Base-by-base conservation (phyloP, 2,888 invertebrate species). In the Glyphotaelius pellucidus region DNA sequence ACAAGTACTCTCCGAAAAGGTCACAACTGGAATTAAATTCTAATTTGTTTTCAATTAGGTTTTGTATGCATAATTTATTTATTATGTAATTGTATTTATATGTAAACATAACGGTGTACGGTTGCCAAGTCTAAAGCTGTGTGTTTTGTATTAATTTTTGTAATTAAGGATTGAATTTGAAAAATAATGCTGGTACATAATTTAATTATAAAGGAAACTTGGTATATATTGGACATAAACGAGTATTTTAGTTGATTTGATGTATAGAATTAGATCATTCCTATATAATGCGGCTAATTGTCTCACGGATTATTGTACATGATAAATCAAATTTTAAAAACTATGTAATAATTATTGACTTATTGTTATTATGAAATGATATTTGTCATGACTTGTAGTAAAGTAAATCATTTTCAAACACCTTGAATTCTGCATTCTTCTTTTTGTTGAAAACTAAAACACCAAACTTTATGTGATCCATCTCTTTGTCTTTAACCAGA, bases 181-280 rank as follows among this genome's bases (percentile, higher is more conserved):
- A 67, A 88, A 91, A 80, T 35, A 81, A 89, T 84, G 84, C 91
- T 89, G 89, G 90, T 90, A 90, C 81, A 90, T 90, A 90, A 90
- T 90, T 90, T 92, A 89, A 87, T 32, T 90, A 88, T 88, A 90
- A 92, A 90, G 87, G 90, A 90, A 92, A 80, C 83, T 90, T 90
- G 92, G 92, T 90, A 90, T 90, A 67, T 67, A 90, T 92, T 92
- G 92, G 81, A 92, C 88, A 88, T 92, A 92, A 92, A 90, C 35
- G 87, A 90, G 91, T 91, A 92, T 92, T 91, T 92, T 92, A 91
- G 91, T 90, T 90, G 90, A 92, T 91, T 92, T 90, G 91, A 90
- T 93, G 92, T 93, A 93, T 93, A 93, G 92, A 90, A 32, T 92
- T 93, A 93, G 92, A 93, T 91, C 92, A 93, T 93, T 93, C 92